These are phyloP conservation scores for Aradus depressus DNA, from an alignment of 2,888 invertebrate species.

Conservation along the genomic window DNA sequence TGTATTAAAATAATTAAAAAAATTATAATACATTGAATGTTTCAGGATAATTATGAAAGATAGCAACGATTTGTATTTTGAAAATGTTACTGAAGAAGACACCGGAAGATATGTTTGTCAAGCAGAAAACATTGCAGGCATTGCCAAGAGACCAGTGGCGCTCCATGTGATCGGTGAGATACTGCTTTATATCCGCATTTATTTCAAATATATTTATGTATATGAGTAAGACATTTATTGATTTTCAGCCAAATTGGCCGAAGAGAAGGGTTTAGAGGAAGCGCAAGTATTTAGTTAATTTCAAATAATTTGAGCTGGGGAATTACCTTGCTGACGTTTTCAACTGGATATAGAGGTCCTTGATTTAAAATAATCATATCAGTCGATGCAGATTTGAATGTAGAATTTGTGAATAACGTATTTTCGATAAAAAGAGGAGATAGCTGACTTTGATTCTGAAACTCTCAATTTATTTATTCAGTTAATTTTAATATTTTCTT, in stretches of 20 bases:
- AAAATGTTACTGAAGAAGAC: slow-evolving; percentile 39
- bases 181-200: no score
- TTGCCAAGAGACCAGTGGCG: slow-evolving; percentile 37
- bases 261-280: no score
- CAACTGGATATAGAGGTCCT: not conserved
- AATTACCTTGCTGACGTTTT: not conserved
- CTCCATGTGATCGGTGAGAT: slow-evolving; percentile 40
- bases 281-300: no score
- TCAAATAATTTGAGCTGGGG: no score
- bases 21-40: not conserved
- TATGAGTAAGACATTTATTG: no score
- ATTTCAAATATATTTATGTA: no score
- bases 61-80: slow-evolving; percentile 36
- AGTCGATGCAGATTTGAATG: not conserved
- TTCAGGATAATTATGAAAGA: slow-evolving; percentile 13
- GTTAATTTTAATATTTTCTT: no score
- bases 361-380: not conserved
- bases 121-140: slow-evolving; percentile 47
- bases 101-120: slow-evolving; percentile 47
- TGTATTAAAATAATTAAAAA: not conserved
- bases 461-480: no score
- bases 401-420: not conserved
- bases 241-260: no score
- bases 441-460: no score
- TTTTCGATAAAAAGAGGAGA: no score